These are phyloP conservation scores for Drosophila nr. fundita DNA, from an alignment of 2,888 invertebrate species.

Conservation along the genomic window DNA sequence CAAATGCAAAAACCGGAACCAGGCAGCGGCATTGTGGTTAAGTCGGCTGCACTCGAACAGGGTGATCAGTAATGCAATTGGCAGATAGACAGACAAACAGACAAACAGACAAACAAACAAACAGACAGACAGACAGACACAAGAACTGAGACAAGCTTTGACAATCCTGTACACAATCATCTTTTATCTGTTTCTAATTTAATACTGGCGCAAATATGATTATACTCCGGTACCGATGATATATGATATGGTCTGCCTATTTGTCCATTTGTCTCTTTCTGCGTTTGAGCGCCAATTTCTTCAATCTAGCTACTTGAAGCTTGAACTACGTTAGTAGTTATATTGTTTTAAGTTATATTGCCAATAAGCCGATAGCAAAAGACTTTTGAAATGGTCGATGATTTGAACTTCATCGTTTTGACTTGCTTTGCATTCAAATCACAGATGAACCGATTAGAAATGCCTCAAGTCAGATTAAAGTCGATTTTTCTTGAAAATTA, in stretches of 20 bases:
- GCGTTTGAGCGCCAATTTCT: too few species aligned
- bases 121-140: background rate
- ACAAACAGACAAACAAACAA: background rate
- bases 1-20: slow-evolving; percentile 21
- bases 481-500: background rate
- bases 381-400: background rate
- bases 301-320: too few species aligned
- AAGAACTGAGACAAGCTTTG: slow-evolving; percentile 14
- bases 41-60: background rate
- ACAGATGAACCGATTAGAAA: background rate
- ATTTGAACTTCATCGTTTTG: background rate
- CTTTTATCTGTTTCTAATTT: background rate
- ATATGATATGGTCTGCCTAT: too few species aligned
- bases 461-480: background rate
- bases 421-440: background rate
- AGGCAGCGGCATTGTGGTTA: slow-evolving; percentile 36
- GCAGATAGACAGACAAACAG: background rate
- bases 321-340: too few species aligned
- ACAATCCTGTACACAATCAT: slow-evolving; percentile 1
- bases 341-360: background rate
- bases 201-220: background rate
- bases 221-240: background rate
- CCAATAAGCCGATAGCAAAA: background rate
- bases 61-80: slow-evolving; percentile 21
- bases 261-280: too few species aligned